These are phyloP conservation scores for Lophura swinhoii DNA, from an alignment of 2,797 vertebrate genomes.

Conservation along the genomic window DNA sequence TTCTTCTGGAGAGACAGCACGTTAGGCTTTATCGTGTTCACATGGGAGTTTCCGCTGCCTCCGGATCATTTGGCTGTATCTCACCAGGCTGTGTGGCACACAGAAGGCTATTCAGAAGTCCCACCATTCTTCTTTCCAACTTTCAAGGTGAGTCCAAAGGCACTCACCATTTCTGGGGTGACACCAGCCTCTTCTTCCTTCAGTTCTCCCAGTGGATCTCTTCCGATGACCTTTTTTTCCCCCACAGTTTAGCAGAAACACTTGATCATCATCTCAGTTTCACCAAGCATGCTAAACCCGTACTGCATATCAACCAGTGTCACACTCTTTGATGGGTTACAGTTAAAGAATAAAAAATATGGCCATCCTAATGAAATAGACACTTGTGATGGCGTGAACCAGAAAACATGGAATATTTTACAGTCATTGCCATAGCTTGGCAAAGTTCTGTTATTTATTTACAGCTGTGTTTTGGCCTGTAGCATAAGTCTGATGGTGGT, in stretches of 20 bases:
- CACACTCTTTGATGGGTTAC: constrained; percentile 1
- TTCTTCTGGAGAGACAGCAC: neutral
- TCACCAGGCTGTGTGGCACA: neutral
- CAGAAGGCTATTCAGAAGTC: neutral
- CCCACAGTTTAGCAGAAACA: neutral
- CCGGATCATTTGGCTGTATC: neutral
- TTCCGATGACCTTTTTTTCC: neutral
- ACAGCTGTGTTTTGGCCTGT: neutral
- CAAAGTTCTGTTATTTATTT: constrained; percentile 29
- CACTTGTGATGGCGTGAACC: constrained; percentile 5
- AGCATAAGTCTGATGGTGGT: neutral
- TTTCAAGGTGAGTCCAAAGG: neutral
- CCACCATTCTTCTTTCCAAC: neutral
- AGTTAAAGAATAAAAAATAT: constrained; percentile 23
- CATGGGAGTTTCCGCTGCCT: neutral
- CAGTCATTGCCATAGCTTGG: neutral
- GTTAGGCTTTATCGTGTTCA: neutral
- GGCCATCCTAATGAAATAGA: constrained; percentile 21
- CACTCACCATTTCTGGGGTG: accelerated
- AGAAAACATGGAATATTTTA: constrained; percentile 12
- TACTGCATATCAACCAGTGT: constrained; percentile 16
- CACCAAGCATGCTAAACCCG: constrained; percentile 1
- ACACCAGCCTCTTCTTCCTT: neutral
- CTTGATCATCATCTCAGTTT: constrained; percentile 21
- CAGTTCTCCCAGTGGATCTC: neutral